Conservation (phyloP, 2,888 invertebrate species). For the Harpagoxenus sublaevis region DNA sequence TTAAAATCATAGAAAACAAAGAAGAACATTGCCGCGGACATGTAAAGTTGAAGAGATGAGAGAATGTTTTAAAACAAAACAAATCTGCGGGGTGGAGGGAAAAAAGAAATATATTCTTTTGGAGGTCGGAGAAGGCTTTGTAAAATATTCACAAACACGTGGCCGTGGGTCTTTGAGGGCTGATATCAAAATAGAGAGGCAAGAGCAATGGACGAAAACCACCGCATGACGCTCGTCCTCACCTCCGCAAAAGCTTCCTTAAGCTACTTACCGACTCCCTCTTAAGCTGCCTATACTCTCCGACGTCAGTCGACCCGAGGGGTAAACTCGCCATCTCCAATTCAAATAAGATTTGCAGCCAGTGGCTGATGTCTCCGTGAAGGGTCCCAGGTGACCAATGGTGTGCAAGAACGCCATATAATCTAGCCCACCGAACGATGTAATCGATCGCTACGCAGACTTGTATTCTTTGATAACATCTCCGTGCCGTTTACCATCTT, state of each 20-base stretch:
- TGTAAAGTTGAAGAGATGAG: neutral
- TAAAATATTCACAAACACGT: constrained; percentile 49
- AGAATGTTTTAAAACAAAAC: neutral
- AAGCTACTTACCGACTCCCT: constrained; percentile 73
- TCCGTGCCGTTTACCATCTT: constrained; percentile 46
- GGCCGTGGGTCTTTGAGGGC: constrained; percentile 29
- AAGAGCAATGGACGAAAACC: constrained; percentile 56
- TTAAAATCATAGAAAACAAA: neutral
- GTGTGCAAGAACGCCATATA: constrained; percentile 66
- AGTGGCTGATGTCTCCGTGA: constrained; percentile 58
- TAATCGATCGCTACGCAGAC: constrained; percentile 70
- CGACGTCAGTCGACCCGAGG: constrained; percentile 69
- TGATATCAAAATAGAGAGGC: constrained; percentile 57
- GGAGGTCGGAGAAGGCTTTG: neutral
- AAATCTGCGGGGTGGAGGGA: neutral
- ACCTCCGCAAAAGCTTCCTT: constrained; percentile 61
- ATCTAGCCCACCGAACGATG: constrained; percentile 64
- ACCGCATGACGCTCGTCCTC: constrained; percentile 34
- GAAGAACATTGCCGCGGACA: neutral
- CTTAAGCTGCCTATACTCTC: constrained; percentile 77
- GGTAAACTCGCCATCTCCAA: constrained; percentile 80
- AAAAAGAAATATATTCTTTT: neutral
- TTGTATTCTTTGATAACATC: constrained; percentile 74
- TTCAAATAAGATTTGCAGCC: constrained; percentile 80
- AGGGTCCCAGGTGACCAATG: constrained; percentile 61